These are phyloP conservation scores for Suillia variegata DNA, from an alignment of 2,888 invertebrate genomes.

Conservation along the genomic window DNA sequence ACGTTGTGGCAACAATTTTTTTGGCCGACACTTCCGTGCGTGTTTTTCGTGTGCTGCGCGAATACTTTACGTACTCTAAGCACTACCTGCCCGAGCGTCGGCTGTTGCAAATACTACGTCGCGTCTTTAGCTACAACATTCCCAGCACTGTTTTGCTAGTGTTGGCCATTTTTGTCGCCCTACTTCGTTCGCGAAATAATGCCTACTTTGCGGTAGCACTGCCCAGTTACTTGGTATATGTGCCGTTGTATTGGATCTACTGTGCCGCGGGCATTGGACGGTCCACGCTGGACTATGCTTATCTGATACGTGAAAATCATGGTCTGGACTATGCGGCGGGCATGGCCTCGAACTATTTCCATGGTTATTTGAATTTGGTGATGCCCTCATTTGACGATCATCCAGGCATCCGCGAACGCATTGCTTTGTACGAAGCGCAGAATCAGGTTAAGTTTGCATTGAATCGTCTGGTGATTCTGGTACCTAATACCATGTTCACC, in stretches of 20 bases:
- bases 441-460: conserved; percentile 44
- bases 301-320: conserved; percentile 42
- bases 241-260: conserved; percentile 45
- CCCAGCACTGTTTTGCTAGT: conserved; percentile 19
- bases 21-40: conserved; percentile 40
- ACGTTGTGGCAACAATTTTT: conserved; percentile 25
- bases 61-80: conserved; percentile 30
- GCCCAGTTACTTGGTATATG: conserved; percentile 12
- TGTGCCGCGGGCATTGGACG: conserved; percentile 23
- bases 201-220: conserved; percentile 29
- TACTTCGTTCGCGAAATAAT: conserved; percentile 24
- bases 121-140: conserved; percentile 28
- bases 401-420: conserved; percentile 45
- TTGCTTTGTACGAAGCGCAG: conserved; percentile 41
- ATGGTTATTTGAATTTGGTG: conserved; percentile 50
- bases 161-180: conserved; percentile 17
- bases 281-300: conserved; percentile 40
- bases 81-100: conserved; percentile 39
- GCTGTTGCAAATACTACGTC: conserved; percentile 30
- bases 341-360: conserved; percentile 56
- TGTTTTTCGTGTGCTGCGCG: conserved; percentile 21
- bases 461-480: conserved; percentile 46
- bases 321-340: conserved; percentile 55
- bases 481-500: conserved; percentile 50
- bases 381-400: conserved; percentile 36